phyloP scores from a whole-genome alignment of 2,888 invertebrate species.

The Beris chalybata region DNA sequence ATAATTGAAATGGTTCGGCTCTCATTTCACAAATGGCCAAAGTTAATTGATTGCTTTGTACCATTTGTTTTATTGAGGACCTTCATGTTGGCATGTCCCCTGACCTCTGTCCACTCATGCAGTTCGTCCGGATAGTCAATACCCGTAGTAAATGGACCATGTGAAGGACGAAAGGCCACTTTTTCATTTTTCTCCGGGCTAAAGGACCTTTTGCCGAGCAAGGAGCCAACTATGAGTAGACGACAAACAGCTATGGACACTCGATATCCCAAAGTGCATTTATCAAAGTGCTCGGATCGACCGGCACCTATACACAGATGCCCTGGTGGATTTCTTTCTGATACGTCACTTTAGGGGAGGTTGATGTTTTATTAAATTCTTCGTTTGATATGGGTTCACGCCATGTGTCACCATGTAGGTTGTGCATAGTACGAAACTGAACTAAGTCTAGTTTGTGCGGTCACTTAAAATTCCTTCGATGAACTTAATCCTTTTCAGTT shows the following conservation, averaged over 20 bases:
- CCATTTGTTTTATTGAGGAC: slow-evolving; percentile 30
- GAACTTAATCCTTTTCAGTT: too few relatives aligned
- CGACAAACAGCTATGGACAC: slow-evolving; percentile 13
- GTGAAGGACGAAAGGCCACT: neutral
- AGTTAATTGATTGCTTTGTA: slow-evolving; percentile 40
- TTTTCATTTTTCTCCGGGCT: slow-evolving; percentile 25
- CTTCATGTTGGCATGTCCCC: neutral
- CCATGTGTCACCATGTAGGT: slow-evolving; percentile 26
- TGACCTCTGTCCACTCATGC: neutral
- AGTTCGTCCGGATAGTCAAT: neutral
- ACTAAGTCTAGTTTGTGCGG: slow-evolving; percentile 15
- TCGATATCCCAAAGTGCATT: slow-evolving; percentile 26
- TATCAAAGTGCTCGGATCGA: slow-evolving; percentile 16
- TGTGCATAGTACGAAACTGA: slow-evolving; percentile 12
- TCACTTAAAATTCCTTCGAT: too few relatives aligned
- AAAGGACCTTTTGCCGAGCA: too few relatives aligned
- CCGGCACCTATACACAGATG: neutral
- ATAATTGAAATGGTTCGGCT: slow-evolving; percentile 37
- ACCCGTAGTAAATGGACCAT: neutral
- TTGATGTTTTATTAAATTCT: slow-evolving; percentile 28
- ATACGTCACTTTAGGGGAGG: too few relatives aligned
- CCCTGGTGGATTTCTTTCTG: slow-evolving; percentile 17
- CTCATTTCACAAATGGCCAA: slow-evolving; percentile 38
- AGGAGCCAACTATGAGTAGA: slow-evolving; percentile 12
- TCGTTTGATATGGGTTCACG: slow-evolving; percentile 31